Evolutionary conservation across 1,140 invertebrate species (phyloP).

Genomic region (Zaprionus capensis): DNA sequence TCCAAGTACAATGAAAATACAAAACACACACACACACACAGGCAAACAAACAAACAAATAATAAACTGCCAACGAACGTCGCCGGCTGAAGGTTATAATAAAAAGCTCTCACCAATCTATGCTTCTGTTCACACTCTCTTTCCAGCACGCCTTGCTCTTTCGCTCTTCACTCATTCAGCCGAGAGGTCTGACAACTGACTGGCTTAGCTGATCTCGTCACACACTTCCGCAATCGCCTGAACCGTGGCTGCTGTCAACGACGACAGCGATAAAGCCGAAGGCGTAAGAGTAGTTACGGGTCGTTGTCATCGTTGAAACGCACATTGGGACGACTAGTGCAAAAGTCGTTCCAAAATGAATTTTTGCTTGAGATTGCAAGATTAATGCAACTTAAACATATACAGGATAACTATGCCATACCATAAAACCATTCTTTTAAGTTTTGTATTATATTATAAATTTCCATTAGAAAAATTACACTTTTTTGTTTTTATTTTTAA

Average conservation of each 20-base stretch:
- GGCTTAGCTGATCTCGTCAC: slow-evolving; percentile 55
- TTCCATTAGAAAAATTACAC: too few relatives aligned
- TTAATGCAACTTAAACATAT: too few relatives aligned
- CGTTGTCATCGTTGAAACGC: neutral
- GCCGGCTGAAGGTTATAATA: slow-evolving; percentile 41
- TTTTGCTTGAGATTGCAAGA: too few relatives aligned
- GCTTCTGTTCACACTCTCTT: slow-evolving; percentile 33
- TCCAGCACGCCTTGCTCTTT: slow-evolving; percentile 14
- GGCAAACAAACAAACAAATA: slow-evolving; percentile 20
- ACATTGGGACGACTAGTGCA: too few relatives aligned
- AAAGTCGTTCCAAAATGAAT: too few relatives aligned
- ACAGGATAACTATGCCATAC: too few relatives aligned
- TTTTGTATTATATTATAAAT: too few relatives aligned
- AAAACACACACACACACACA: slow-evolving; percentile 26
- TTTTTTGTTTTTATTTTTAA: too few relatives aligned
- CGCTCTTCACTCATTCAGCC: slow-evolving; percentile 9
- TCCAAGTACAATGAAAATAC: slow-evolving; percentile 46
- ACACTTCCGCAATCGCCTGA: slow-evolving; percentile 57
- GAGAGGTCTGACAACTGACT: slow-evolving; percentile 59
- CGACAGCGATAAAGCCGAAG: slow-evolving; percentile 53
- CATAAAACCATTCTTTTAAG: too few relatives aligned
- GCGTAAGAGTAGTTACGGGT: slow-evolving; percentile 19
- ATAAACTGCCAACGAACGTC: slow-evolving; percentile 36
- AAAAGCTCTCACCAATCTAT: slow-evolving; percentile 71
- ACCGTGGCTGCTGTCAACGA: slow-evolving; percentile 46